Conservation (phyloP, 2,888 invertebrate species). For the Oscheius sp. region DNA sequence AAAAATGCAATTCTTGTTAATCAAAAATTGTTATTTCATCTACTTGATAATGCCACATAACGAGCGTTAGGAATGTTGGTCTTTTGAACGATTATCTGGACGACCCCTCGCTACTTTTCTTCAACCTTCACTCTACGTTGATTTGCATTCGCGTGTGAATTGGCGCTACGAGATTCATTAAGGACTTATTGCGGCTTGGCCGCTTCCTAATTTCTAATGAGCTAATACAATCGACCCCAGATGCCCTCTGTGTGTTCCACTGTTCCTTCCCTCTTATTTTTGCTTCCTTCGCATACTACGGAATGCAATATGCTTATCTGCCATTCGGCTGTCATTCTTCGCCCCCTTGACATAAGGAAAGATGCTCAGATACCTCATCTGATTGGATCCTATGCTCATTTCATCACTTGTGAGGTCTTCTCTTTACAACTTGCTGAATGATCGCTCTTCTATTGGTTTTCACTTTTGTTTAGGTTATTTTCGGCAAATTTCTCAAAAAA, state of each 20-base stretch:
- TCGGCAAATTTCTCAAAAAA: too few relatives aligned
- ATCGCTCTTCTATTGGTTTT: slow-evolving; percentile 19
- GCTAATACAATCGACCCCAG: slow-evolving; percentile 23
- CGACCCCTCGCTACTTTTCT: too few relatives aligned
- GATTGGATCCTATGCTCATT: background rate
- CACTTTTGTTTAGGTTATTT: too few relatives aligned
- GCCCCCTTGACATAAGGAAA: slow-evolving; percentile 17
- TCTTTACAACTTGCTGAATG: slow-evolving; percentile 1
- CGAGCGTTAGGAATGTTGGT: too few relatives aligned
- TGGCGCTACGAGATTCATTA: slow-evolving; percentile 28
- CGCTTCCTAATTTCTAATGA: slow-evolving; percentile 29
- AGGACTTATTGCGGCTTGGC: slow-evolving; percentile 28
- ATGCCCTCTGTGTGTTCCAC: slow-evolving; percentile 4
- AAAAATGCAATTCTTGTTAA: background rate
- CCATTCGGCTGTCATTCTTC: slow-evolving; percentile 28
- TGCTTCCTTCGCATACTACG: slow-evolving; percentile 1
- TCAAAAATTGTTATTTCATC: background rate
- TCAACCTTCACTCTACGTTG: too few relatives aligned
- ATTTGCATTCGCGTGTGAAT: slow-evolving; percentile 15
- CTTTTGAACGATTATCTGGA: too few relatives aligned
- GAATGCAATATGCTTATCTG: slow-evolving; percentile 22
- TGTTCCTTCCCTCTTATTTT: background rate
- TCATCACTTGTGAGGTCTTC: slow-evolving; percentile 14
- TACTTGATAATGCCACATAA: too few relatives aligned
- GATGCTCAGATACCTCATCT: slow-evolving; percentile 21